Evolutionary conservation across 2,888 invertebrate species (phyloP), one percentile per base, ranked within the genome.

Genomic region (Nephrotoma appendiculata): DNA sequence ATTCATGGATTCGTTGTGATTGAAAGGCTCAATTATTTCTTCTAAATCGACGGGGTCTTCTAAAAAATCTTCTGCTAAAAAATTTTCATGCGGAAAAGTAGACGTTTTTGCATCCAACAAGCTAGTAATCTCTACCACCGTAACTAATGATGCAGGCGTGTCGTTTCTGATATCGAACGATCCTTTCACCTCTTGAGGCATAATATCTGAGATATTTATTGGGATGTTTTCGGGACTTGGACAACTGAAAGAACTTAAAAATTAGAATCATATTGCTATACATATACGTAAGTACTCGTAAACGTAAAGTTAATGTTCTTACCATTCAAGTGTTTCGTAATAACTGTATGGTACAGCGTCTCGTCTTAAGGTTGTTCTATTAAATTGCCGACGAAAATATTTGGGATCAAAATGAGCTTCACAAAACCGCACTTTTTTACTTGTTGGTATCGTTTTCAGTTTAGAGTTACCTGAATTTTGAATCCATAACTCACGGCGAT

Each of bases 401-500:
- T 87, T 88, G 2, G 88, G 83, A n/a, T 88, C 87, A 86, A 89
- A 89, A 86, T 89, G 89, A 9, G 88, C 87, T 87, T 89, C 89
- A 87, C 89, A 89, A 48, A 89, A 88, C 19, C 87, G 88, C 12
- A 88, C 87, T 1, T 87, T 85, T 5, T 88, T 84, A 0, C 87
- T 88, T 1, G 83, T 45, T 7, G 86, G 86, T 1, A 89, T 87
- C 5, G 87, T 87, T 43, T 87, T 31, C 15, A 89, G 45, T 7
- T 86, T 41, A 41, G 88, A 88, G 86, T 89, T 89, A 12, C 89
- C 89, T n/a, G 89, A 89, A 87, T 89, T 89, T 41, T 87, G 87
- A 41, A 89, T 89, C 89, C 89, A 89, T 41, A 87, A 87, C 1
- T 87, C 44, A 6, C 89, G 89, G 0, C 89, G 87, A 2, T 87